These are phyloP conservation scores for Morpho deidamia DNA, from an alignment of 2,888 invertebrate species.

Conservation along the genomic window DNA sequence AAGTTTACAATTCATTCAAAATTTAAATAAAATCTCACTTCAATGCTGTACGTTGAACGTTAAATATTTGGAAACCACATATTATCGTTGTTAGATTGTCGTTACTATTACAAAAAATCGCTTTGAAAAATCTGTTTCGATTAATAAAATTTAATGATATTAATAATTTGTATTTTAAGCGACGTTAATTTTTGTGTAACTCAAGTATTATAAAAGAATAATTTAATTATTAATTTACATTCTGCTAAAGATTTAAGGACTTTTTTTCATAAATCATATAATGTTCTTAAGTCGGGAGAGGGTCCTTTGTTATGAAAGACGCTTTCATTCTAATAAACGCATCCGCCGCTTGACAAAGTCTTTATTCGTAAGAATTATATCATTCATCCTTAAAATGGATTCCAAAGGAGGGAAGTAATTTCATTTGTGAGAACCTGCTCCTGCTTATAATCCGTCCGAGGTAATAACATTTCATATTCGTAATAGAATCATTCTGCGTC, in stretches of 20 bases:
- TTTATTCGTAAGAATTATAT: conserved; percentile 73
- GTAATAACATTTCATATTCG: conserved; percentile 79
- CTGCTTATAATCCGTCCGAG: conserved; percentile 77
- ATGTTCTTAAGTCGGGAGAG: conserved; percentile 11
- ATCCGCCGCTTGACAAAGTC: conserved; percentile 63
- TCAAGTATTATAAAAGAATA: too few relatives aligned
- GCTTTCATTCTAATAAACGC: conserved; percentile 42
- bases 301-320: conserved; percentile 19
- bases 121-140: conserved; percentile 12
- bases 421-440: conserved; percentile 76
- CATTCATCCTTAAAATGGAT: conserved; percentile 76
- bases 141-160: conserved; percentile 22
- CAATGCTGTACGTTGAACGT: conserved; percentile 10
- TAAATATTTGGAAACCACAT: conserved; percentile 19
- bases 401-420: conserved; percentile 76
- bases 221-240: too few relatives aligned
- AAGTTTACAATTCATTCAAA: conserved; percentile 14
- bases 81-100: conserved; percentile 18
- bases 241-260: neutral
- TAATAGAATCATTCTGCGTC: conserved; percentile 77
- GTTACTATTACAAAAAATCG: conserved; percentile 19
- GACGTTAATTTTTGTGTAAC: too few relatives aligned
- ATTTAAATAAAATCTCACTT: conserved; percentile 17
- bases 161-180: conserved; percentile 2
- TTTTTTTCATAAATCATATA: conserved; percentile 17